Evolutionary conservation across 2,888 invertebrate genomes (phyloP).

Genomic region (Syritta pipiens): DNA sequence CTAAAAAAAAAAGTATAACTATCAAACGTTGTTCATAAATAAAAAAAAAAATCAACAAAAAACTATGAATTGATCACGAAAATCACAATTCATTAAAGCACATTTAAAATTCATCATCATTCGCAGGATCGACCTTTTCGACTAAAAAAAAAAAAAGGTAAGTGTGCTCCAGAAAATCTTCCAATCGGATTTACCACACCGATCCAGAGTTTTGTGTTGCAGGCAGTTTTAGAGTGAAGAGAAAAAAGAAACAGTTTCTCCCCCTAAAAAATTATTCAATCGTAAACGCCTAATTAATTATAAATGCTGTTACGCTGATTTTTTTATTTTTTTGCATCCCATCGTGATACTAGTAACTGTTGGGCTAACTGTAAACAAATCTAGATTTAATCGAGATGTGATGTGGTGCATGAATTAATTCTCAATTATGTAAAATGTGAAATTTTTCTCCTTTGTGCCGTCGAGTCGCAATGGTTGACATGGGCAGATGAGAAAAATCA

Average conservation of each 20-base stretch:
- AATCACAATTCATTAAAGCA: too few relatives aligned
- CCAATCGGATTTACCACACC: conserved; percentile 33
- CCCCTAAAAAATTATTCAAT: conserved; percentile 51
- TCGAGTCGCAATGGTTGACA: too few relatives aligned
- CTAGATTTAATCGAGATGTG: conserved; percentile 11
- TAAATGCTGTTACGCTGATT: conserved; percentile 41
- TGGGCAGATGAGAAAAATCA: conserved; percentile 63
- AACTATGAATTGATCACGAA: conserved; percentile 33
- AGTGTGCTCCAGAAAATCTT: conserved; percentile 47
- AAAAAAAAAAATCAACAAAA: conserved; percentile 14
- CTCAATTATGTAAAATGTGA: conserved; percentile 44
- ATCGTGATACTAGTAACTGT: conserved; percentile 46
- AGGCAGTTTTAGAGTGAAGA: conserved; percentile 5
- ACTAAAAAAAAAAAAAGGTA: too few relatives aligned
- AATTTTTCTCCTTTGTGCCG: conserved; percentile 19
- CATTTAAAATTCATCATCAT: too few relatives aligned
- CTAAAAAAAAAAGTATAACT: conserved; percentile 21
- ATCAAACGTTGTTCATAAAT: conserved; percentile 25
- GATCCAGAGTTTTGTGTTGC: too few relatives aligned
- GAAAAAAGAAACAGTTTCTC: conserved; percentile 14
- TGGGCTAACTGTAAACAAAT: conserved; percentile 61
- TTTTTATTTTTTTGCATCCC: conserved; percentile 28
- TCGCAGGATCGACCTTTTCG: too few relatives aligned
- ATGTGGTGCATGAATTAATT: conserved; percentile 26
- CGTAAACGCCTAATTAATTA: conserved; percentile 58